Base-by-base conservation (phyloP, 2,888 invertebrate genomes). In the Antitype chi region DNA sequence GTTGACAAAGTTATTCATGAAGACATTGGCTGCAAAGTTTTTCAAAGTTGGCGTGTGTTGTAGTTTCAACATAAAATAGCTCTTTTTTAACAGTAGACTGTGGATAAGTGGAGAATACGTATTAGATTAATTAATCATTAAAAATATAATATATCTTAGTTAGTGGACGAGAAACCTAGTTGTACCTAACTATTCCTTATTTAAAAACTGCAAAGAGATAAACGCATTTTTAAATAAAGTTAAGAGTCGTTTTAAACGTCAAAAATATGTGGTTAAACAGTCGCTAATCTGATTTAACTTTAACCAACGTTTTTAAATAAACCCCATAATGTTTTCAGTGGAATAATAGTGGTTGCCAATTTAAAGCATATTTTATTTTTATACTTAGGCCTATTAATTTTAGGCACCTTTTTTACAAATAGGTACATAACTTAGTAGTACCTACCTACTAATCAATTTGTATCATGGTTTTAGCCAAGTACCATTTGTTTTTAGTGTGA, bases 261-360 rank as follows among this genome's bases (percentile, higher is more conserved):
- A 9, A 43, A 43, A 43, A 43, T 43, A 9, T 43, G 9, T 43
- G 9, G 43, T 43, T 43, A 43, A 43, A 43, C 43, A 43, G 43
- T 43, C 9, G 43, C 43, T 43, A 43, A 43, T 8, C 9, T 43
- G 7, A 9, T 8, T 38, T 38, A 38, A 38, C 8, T 38, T 2
- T 38, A 38, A 38, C 7, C 6, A 38, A 38, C 4, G 38, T 38
- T 38, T 38, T 8, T 43, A 9, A 43, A 43, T 43, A 43, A 43
- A 43, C 43, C 43, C 43, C 9, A 17, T 38, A 15, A 28, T 17
- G 2, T 25, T 49, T 8, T 49, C 5, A 20, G 32, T 52, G 15
- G 28, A 32, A 9, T 23, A 23, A 9, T 9, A 0, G 6, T 67
- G 8, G 15, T 1, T 15, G 15, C 2, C 0, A 3, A 1, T 6